Evolutionary conservation across 2,888 invertebrate genomes (phyloP).

Genomic region (Scaeva pyrastri): DNA sequence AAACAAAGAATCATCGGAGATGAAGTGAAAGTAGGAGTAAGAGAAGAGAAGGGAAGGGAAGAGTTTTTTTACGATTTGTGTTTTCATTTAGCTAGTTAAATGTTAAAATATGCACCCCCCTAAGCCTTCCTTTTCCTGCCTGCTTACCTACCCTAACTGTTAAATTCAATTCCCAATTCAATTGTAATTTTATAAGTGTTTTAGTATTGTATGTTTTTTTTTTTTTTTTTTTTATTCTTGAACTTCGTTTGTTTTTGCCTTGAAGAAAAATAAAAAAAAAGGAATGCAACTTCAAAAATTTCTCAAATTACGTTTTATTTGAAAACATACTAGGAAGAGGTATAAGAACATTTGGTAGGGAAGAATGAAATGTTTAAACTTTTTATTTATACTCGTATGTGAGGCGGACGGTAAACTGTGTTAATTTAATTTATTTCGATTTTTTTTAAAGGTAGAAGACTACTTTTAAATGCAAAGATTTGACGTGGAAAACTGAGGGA

Average conservation of each 20-base stretch:
- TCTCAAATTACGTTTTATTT: neutral
- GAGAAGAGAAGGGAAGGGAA: neutral
- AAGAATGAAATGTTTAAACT: too few relatives aligned
- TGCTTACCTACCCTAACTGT: too few relatives aligned
- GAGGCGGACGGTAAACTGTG: too few relatives aligned
- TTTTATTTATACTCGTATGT: too few relatives aligned
- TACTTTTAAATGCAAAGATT: too few relatives aligned
- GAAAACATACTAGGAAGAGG: too few relatives aligned
- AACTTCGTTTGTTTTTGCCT: neutral
- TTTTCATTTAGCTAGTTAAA: slow-evolving; percentile 31
- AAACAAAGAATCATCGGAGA: neutral
- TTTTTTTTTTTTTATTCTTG: neutral
- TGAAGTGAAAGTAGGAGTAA: neutral
- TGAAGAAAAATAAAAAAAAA: neutral
- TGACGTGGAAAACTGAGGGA: too few relatives aligned
- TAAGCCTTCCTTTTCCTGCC: too few relatives aligned
- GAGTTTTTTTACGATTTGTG: slow-evolving; percentile 11
- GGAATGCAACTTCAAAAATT: neutral
- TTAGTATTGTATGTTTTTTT: neutral
- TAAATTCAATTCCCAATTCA: slow-evolving; percentile 14
- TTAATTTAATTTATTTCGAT: too few relatives aligned
- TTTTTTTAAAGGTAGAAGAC: too few relatives aligned
- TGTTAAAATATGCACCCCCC: slow-evolving; percentile 29
- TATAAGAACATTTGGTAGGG: too few relatives aligned
- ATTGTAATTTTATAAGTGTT: neutral